Percentiles rank a stretch among this genome's conserved stretches.
phyloP scores from a whole-genome alignment of 2,888 invertebrate species.

The Idaea aversata region DNA sequence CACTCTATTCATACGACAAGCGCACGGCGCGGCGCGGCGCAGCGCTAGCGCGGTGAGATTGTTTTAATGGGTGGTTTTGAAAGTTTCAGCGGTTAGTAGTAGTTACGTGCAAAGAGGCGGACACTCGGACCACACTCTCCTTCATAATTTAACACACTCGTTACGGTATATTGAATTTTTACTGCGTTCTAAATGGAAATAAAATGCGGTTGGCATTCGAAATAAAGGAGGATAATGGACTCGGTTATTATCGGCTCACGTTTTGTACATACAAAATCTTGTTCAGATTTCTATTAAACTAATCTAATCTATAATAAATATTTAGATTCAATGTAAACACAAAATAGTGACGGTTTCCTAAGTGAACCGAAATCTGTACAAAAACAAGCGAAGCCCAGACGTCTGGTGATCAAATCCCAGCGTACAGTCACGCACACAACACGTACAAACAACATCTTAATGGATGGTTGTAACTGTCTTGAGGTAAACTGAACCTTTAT shows the following conservation, averaged over 20 bases:
- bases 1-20: slow-evolving; percentile 29
- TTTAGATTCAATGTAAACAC: neutral
- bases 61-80: slow-evolving; percentile 16
- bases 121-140: neutral
- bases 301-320: neutral
- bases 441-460: neutral
- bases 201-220: neutral
- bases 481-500: neutral
- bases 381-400: neutral
- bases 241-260: neutral
- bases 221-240: neutral
- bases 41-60: slow-evolving; percentile 9
- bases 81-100: slow-evolving; percentile 7
- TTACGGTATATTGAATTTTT: slow-evolving; percentile 3
- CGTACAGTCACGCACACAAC: neutral
- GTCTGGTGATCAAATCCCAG: slow-evolving; percentile 1
- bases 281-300: neutral
- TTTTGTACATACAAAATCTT: neutral
- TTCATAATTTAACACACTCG: neutral
- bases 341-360: neutral
- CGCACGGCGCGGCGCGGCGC: neutral
- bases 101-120: slow-evolving; percentile 6
- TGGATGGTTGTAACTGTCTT: neutral
- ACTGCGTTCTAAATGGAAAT: neutral
- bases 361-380: neutral